phyloP scores from a whole-genome alignment of 2,113 vertebrate genomes.

The Struthio camelus region DNA sequence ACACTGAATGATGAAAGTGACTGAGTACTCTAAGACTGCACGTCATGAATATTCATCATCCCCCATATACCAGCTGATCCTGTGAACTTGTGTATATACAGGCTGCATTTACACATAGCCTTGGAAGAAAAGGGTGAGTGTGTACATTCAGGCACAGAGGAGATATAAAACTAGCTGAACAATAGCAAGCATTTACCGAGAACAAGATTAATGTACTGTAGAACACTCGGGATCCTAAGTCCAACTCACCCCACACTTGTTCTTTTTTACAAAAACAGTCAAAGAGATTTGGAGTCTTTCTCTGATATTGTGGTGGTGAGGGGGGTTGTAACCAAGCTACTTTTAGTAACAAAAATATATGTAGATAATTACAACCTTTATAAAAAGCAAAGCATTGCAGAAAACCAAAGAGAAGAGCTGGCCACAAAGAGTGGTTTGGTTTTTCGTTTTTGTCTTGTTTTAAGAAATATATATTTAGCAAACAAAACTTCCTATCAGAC shows the following conservation, averaged over 20 bases:
- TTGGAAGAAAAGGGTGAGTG: background rate
- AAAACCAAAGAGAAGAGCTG: background rate
- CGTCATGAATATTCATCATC: background rate
- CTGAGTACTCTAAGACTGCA: background rate
- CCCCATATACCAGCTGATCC: background rate
- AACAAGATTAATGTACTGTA: background rate
- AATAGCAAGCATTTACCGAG: background rate
- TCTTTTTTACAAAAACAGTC: background rate
- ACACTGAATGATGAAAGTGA: background rate
- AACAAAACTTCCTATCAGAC: background rate
- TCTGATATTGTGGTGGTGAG: too few relatives aligned
- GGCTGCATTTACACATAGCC: background rate
- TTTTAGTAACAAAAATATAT: background rate
- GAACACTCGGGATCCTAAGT: background rate
- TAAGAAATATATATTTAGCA: background rate
- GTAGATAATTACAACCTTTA: background rate
- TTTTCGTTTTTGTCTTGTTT: background rate
- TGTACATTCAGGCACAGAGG: background rate
- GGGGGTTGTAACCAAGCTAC: fast-evolving
- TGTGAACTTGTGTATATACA: background rate
- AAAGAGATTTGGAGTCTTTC: background rate
- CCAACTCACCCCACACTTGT: background rate
- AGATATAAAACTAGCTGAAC: background rate
- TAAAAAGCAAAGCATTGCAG: background rate
- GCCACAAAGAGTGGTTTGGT: background rate